These are phyloP conservation scores for Channallabes apus DNA, from an alignment of 2,797 vertebrate species.

Conservation along the genomic window DNA sequence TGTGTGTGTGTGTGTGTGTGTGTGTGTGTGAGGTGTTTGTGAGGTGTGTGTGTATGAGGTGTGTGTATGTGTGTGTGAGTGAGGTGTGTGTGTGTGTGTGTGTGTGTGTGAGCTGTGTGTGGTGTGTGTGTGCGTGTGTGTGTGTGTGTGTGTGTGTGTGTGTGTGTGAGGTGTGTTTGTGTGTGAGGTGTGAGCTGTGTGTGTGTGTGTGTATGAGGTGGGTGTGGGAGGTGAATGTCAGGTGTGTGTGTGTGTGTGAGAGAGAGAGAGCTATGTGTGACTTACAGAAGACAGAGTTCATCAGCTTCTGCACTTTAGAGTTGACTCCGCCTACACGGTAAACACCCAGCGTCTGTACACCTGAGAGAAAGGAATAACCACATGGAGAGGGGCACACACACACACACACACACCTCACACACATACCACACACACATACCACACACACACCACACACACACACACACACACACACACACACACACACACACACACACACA, in stretches of 20 bases:
- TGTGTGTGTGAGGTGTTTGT: no score
- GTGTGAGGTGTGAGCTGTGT: no score
- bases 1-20: no score
- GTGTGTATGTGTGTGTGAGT: no score
- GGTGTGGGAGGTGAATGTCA: no score
- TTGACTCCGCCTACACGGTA: constrained; percentile 97
- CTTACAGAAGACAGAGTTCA: constrained; percentile 93
- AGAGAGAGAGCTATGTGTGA: no score
- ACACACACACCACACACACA: neutral
- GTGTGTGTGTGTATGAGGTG: no score
- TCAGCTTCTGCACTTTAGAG: constrained; percentile 96
- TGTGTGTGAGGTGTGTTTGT: no score
- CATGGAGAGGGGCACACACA: neutral
- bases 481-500: neutral
- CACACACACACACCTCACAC: neutral
- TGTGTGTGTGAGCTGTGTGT: no score
- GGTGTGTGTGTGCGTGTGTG: no score
- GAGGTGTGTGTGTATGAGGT: no score
- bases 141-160: no score
- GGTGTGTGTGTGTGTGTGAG: neutral
- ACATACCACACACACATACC: neutral
- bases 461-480: neutral
- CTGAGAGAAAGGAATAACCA: constrained; percentile 61
- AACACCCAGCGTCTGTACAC: constrained; percentile 90
- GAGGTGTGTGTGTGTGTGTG: neutral